Base-by-base conservation (phyloP, 2,888 invertebrate genomes). In the Hydropsyche betteni region DNA sequence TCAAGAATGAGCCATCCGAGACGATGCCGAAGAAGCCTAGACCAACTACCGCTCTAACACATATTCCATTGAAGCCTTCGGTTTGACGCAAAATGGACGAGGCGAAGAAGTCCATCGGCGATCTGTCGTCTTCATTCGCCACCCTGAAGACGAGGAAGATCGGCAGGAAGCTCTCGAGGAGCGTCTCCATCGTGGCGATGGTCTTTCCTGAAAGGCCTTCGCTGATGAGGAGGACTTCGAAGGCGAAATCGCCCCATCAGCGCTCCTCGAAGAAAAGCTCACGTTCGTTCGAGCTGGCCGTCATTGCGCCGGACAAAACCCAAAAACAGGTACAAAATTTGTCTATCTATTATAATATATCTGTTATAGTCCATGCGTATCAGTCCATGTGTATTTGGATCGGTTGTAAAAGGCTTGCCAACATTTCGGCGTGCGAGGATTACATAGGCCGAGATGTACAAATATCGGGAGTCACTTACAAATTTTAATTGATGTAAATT, bases 241-340 rank as follows among this genome's bases (percentile, higher is more conserved):
- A 90, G 81, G 86, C 90, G 81, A 85, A 86, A 78, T 3, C 33
- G 3, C 85, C 89, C 75, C 89, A 88, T 64, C 88, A 86, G 79
- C 86, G 89, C 79, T 86, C 89, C 44, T 88, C 90, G 81, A 88
- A 89, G 80, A 89, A 89, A 81, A 88, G 88, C 79, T 81, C 82
- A n/a, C 86, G 88, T 81, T 84, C 88, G 68, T 87, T 90, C 80
- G 90, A 91, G 80, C 87, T 91, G 75, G 89, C 90, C 12, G 87
- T 90, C 77, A 90, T 91, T 81, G 88, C 89, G 55, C 91, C 91
- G 50, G 91, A 91, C 82, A 91, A 90, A 84, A 87, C 89, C 8
- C 90, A 90, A 81, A 88, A 87, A 84, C 89, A 90, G 87, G 91
- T 91, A 84, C 83, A 74, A 53, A 68, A 8, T 24, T 24, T 24